These are phyloP conservation scores for Cyrtorhinus lividipennis DNA, from an alignment of 1,140 invertebrate genomes.

Conservation along the genomic window DNA sequence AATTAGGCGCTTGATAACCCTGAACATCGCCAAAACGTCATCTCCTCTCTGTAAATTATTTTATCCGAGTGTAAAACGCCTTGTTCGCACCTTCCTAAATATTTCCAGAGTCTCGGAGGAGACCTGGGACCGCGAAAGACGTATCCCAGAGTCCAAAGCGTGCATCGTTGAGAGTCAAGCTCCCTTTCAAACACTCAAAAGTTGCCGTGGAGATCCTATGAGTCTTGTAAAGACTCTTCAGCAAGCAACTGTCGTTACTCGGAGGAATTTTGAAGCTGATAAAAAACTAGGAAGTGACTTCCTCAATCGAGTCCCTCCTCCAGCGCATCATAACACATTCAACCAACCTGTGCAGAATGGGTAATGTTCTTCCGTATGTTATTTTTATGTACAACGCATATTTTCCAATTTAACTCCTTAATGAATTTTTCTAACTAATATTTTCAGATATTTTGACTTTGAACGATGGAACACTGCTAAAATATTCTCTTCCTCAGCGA, in stretches of 20 bases:
- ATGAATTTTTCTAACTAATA: slow-evolving; percentile 13
- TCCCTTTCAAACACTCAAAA: slow-evolving; percentile 49
- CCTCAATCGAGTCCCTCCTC: slow-evolving; percentile 44
- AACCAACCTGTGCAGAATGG: slow-evolving; percentile 47
- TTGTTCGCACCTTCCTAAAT: too few species aligned
- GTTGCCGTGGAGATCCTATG: slow-evolving; percentile 56
- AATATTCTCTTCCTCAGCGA: slow-evolving; percentile 15
- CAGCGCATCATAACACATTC: slow-evolving; percentile 45
- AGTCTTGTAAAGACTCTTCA: slow-evolving; percentile 45
- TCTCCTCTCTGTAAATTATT: too few species aligned
- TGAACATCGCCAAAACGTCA: too few species aligned
- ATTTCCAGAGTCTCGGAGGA: too few species aligned
- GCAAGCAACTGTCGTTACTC: not conserved
- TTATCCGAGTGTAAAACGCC: too few species aligned
- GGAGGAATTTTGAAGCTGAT: slow-evolving; percentile 5
- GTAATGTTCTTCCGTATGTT: not conserved
- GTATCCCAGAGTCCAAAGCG: too few species aligned
- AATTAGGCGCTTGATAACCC: too few species aligned
- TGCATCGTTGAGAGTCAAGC: slow-evolving; percentile 20
- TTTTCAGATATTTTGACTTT: not conserved
- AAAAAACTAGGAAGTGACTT: slow-evolving; percentile 20
- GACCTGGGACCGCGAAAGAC: too few species aligned
- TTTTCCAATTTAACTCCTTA: not conserved
- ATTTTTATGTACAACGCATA: not conserved
- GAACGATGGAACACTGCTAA: not conserved